Base-by-base conservation (phyloP, 2,797 vertebrate genomes). In the Apogon talboti region DNA sequence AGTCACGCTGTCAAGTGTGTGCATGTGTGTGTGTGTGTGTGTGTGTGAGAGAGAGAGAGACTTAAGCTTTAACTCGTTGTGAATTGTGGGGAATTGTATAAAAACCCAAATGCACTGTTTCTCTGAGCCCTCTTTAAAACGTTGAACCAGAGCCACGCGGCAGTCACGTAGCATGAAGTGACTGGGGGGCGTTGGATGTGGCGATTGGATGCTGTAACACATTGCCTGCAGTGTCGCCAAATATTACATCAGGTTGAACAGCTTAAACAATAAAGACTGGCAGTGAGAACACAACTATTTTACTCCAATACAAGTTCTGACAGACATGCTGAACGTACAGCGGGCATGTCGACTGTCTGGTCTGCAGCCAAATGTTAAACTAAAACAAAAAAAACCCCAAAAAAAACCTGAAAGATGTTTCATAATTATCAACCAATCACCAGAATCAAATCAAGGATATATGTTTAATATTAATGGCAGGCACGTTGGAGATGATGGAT, bases 181-280 rank as follows among this genome's bases (percentile, higher is more conserved):
- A 66, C 11, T 61, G 51, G 53, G 57, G 43, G 74, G 67, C 41
- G 62, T 35, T 73, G 64, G 53, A 80, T 63, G 58, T 24, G 65
- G 64, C 67, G 59, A 16, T 53, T 77, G 72, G 52, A 76, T 78
- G 66, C 47, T 79, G 55, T 73, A 74, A 79, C 70, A 67, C 7
- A 43, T 72, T 76, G 76, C 56, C 65, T 65, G 45, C 59, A 70
- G 47, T 74, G 69, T 78, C 54, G 56, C 66, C 59, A 80, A 71
- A 75, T 69, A 74, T 81, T 79, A 80, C 76, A 81, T 77, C 77
- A 80, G 73, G 45, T 35, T 56, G 51, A 71, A 65, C 19, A 45
- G 51, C 73, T 74, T 71, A 6, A 70, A 64, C 59, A 48, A 73
- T 68, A 64, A 73, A 66, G 42, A 44, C 37, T 40, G 51, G 57